Evolutionary conservation across 1,140 invertebrate genomes (phyloP).

Genomic region (Dinoponera quadriceps): DNA sequence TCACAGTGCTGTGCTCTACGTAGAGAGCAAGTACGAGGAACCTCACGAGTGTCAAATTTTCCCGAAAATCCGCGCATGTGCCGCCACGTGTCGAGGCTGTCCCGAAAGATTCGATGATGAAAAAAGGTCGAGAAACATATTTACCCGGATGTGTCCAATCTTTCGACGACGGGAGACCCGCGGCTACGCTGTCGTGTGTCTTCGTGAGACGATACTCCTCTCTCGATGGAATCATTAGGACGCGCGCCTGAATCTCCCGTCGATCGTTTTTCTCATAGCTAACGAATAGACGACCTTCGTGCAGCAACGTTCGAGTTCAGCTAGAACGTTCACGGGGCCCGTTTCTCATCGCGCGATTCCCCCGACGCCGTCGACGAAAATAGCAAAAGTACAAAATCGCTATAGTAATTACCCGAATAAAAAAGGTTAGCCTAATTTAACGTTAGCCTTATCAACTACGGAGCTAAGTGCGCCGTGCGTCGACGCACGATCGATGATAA

Average conservation of each 20-base stretch:
- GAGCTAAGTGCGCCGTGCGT: conserved; percentile 70
- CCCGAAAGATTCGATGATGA: conserved; percentile 7
- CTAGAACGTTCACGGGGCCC: conserved; percentile 22
- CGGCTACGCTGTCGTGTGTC: no score
- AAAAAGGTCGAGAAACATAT: conserved; percentile 14
- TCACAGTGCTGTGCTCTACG: conserved; percentile 36
- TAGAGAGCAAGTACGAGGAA: conserved; percentile 2
- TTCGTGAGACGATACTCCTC: background rate
- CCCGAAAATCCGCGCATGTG: background rate
- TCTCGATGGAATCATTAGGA: background rate
- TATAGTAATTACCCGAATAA: conserved; percentile 72
- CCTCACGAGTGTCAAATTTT: background rate
- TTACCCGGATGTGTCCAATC: background rate
- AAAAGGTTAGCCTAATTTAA: conserved; percentile 71
- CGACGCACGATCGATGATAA: conserved; percentile 49
- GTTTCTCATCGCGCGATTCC: conserved; percentile 51
- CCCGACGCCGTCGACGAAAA: conserved; percentile 29
- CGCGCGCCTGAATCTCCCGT: background rate
- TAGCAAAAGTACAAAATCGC: conserved; percentile 77
- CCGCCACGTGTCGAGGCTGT: background rate
- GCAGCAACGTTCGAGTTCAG: background rate
- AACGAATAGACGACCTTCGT: background rate
- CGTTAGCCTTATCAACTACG: conserved; percentile 73
- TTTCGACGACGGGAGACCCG: background rate
- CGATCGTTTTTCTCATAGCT: background rate